A percentile compares a stretch with the other conserved stretches of the same genome.
These are phyloP conservation scores for Heliconius charithonia DNA, from an alignment of 2,888 invertebrate species.

Conservation along the genomic window DNA sequence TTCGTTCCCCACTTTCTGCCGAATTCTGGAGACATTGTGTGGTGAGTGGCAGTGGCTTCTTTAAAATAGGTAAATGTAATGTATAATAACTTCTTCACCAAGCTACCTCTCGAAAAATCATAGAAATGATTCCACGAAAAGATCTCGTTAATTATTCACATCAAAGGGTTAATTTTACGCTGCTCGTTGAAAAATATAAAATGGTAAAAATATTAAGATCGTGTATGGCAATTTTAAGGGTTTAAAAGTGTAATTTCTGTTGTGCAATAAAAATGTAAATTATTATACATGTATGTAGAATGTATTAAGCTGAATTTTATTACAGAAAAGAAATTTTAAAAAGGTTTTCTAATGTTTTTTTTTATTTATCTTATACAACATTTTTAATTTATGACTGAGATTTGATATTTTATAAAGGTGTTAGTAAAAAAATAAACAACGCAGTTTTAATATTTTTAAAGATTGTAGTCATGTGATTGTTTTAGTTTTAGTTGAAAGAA, in stretches of 20 bases:
- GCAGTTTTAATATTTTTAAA: background rate
- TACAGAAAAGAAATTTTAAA: background rate
- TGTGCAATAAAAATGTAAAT: constrained; percentile 18
- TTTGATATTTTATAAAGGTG: background rate
- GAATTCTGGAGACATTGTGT: too few relatives aligned
- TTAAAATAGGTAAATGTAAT: background rate
- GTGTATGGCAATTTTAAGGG: constrained; percentile 11
- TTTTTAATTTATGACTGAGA: too few relatives aligned
- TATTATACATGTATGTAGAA: background rate
- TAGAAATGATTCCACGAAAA: background rate
- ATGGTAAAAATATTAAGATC: constrained; percentile 6
- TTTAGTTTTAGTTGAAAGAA: background rate
- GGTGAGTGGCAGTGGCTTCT: background rate
- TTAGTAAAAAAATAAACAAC: background rate
- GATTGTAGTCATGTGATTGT: background rate
- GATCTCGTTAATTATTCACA: constrained; percentile 16
- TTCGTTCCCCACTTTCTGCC: too few relatives aligned
- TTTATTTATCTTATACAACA: too few relatives aligned
- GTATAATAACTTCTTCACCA: background rate
- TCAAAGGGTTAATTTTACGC: constrained; percentile 36
- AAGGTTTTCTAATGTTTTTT: too few relatives aligned
- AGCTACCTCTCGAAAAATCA: background rate
- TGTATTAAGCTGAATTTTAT: background rate
- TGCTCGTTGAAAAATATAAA: constrained; percentile 12
- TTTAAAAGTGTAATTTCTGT: constrained; percentile 22